Base-by-base conservation (phyloP, 2,113 vertebrate species). In the Melanerpes aurifrons region DNA sequence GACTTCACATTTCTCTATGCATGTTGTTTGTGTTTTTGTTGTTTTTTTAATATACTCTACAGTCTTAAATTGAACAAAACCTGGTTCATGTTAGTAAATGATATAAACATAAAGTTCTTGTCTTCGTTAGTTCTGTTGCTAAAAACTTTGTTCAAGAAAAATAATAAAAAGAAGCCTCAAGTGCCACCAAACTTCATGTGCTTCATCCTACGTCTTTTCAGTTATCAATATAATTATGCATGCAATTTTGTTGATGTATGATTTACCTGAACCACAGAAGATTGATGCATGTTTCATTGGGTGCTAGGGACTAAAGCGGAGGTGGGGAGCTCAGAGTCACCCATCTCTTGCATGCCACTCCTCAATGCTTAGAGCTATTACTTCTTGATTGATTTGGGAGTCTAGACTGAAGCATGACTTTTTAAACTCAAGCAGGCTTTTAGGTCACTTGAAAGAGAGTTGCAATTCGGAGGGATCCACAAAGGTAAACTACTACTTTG, bases 341-440 rank as follows among this genome's bases (percentile, higher is more conserved):
- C 11, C 3, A 2, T 32, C 13, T 48, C 22, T n/a, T 22, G 13
- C 8, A 7, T 4, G 43, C 71, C 18, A 22, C 12, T 47, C 6
- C 16, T 71, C 24, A 18, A 28, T 37, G 28, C 29, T 72, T 78
- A n/a, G 10, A 57, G 56, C 50, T 40, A 10, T 31, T 1, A 9
- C 0, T 0, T 43, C 31, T 72, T 32, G 24, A 48, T 61, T 76
- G 6, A 18, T 4, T 47, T 48, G 37, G 12, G 26, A 37, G 7
- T 11, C n/a, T 82, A 67, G 48, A 35, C 15, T 68, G 29, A 45
- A 10, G n/a, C 4, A 63, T 25, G 22, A 59, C 32, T 53, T 78
- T 59, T 71, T 54, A 0, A 50, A 74, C 47, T 47, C 13, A 58
- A 32, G 5, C 15, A 35, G 25, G 13, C 10, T 71, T 91, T 82